Evolutionary conservation across 2,113 vertebrate genomes (phyloP).

Genomic region (Myiopsitta monachus): DNA sequence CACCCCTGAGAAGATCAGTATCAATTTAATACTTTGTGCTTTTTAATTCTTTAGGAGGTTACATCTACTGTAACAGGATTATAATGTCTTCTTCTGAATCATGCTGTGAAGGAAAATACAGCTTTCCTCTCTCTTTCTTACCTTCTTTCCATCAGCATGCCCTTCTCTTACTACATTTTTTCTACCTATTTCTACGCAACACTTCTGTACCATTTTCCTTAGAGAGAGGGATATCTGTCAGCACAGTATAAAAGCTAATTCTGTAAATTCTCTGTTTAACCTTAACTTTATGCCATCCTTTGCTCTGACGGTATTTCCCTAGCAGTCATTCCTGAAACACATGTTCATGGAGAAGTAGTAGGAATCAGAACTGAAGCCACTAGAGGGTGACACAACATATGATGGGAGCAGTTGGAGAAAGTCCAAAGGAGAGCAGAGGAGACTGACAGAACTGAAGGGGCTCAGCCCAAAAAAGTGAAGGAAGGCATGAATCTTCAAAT

Average conservation of each 20-base stretch:
- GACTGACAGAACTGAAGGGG: neutral
- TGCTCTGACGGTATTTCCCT: neutral
- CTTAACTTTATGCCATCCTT: neutral
- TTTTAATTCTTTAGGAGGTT: neutral
- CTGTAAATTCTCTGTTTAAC: neutral
- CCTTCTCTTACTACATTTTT: neutral
- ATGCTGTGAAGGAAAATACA: neutral
- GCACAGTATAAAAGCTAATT: neutral
- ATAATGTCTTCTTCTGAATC: neutral
- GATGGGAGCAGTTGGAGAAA: neutral
- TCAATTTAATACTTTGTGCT: neutral
- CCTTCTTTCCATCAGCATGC: neutral
- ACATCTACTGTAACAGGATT: neutral
- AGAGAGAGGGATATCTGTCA: neutral
- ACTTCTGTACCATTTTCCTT: neutral
- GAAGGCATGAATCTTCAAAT: neutral
- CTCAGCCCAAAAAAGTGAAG: neutral
- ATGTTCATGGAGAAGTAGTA: neutral
- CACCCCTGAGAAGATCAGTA: neutral
- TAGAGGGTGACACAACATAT: neutral
- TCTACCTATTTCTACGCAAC: neutral
- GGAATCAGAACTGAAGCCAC: neutral
- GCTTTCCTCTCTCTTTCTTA: neutral
- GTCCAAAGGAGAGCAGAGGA: neutral
- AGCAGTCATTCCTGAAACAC: neutral